These are phyloP conservation scores for Phodopus roborovskii DNA, from an alignment of 2,113 vertebrate genomes.

Conservation along the genomic window DNA sequence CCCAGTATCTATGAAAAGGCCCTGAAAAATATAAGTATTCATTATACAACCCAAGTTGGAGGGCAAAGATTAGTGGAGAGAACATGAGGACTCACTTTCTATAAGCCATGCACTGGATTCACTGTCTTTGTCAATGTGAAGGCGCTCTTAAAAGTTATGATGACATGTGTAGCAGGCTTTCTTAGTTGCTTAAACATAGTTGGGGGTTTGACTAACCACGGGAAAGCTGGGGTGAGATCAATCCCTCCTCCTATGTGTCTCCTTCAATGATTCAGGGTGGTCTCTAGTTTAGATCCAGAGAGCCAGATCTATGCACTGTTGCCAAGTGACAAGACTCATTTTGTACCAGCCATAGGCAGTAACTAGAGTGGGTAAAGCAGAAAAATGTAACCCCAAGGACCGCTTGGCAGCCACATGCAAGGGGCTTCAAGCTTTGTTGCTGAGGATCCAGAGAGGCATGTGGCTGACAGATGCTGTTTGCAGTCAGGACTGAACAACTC, in stretches of 20 bases:
- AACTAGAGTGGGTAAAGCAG: not conserved
- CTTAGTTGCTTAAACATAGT: slow-evolving; percentile 50
- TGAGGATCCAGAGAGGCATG: not conserved
- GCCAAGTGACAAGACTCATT: not conserved
- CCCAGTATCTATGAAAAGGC: not conserved
- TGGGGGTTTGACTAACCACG: slow-evolving; percentile 57
- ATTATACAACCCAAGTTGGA: not conserved
- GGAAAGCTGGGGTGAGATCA: not conserved
- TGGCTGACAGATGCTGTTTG: slow-evolving; percentile 71
- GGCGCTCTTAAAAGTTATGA: not conserved
- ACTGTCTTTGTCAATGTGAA: slow-evolving; percentile 13
- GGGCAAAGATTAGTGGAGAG: not conserved
- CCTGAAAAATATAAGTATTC: not conserved
- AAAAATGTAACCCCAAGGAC: not conserved
- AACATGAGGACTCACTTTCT: not conserved
- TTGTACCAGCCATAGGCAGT: not conserved
- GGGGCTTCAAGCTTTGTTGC: not conserved
- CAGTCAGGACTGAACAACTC: not conserved
- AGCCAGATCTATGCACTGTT: slow-evolving; percentile 21
- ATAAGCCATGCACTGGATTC: not conserved
- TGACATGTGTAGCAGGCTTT: slow-evolving; percentile 32
- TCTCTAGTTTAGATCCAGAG: not conserved
- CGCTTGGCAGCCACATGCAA: not conserved
- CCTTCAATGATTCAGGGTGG: slow-evolving; percentile 36
- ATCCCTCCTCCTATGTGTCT: not conserved